Conservation (phyloP, 2,113 vertebrate genomes). For the Gopherus evgoodei region DNA sequence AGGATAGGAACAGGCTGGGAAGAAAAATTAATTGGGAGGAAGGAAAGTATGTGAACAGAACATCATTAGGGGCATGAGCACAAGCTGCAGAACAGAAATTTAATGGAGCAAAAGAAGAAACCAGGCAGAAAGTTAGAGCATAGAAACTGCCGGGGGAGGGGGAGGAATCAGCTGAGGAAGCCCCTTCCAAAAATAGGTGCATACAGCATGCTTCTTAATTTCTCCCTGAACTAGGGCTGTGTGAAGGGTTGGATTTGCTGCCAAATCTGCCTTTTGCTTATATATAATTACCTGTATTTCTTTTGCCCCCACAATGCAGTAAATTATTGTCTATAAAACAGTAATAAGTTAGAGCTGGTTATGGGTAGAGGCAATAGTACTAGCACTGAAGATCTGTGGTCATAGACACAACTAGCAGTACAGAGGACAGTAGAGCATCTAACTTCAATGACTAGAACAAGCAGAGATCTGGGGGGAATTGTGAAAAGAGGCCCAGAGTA, state of each 20-base stretch:
- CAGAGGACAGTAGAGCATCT: neutral
- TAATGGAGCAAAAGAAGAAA: constrained; percentile 19
- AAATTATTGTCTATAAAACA: neutral
- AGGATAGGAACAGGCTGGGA: constrained; percentile 26
- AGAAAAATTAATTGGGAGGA: constrained; percentile 17
- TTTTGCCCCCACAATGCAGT: neutral
- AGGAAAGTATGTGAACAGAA: constrained; percentile 33
- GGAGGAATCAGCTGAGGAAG: neutral
- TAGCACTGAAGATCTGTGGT: neutral
- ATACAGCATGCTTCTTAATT: constrained; percentile 46
- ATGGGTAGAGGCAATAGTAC: neutral
- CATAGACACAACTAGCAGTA: neutral
- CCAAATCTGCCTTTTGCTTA: constrained; percentile 20
- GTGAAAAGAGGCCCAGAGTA: neutral
- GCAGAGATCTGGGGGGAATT: neutral
- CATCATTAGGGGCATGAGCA: constrained; percentile 43
- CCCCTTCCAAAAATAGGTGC: constrained; percentile 10
- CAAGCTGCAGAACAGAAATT: constrained; percentile 38
- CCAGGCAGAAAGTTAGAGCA: neutral
- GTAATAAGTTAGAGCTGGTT: constrained; percentile 35
- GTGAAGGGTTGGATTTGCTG: constrained; percentile 2
- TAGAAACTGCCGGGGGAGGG: neutral
- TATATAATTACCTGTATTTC: constrained; percentile 16
- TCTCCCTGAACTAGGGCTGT: neutral
- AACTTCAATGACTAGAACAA: neutral